Evolutionary conservation across 2,888 invertebrate genomes (phyloP).

Genomic region (Ceramica pisi): DNA sequence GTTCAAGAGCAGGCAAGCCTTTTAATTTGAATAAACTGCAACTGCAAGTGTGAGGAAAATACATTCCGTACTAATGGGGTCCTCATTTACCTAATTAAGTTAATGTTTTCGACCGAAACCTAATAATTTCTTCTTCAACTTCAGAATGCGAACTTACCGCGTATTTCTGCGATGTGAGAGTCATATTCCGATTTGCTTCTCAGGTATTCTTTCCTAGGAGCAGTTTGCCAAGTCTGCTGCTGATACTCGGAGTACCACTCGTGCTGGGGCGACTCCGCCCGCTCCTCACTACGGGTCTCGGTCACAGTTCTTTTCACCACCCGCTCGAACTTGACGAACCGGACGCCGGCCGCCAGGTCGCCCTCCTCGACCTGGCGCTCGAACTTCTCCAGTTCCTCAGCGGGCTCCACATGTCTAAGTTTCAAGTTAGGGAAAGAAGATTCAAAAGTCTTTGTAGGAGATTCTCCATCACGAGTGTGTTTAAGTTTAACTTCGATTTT

Average conservation of each 20-base stretch:
- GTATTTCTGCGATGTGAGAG: slow-evolving; percentile 95
- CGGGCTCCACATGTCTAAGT: slow-evolving; percentile 85
- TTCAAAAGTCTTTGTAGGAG: slow-evolving; percentile 86
- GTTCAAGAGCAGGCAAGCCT: slow-evolving; percentile 49
- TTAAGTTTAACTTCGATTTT: slow-evolving; percentile 92
- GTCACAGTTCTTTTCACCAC: slow-evolving; percentile 92
- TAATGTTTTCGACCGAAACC: neutral
- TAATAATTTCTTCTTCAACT: neutral
- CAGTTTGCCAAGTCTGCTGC: slow-evolving; percentile 91
- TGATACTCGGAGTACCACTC: slow-evolving; percentile 89
- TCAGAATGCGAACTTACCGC: slow-evolving; percentile 91
- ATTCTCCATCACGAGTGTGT: slow-evolving; percentile 89
- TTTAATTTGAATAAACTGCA: slow-evolving; percentile 14
- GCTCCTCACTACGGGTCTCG: slow-evolving; percentile 83
- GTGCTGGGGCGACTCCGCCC: slow-evolving; percentile 85
- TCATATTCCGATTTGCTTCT: slow-evolving; percentile 96
- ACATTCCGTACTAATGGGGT: neutral
- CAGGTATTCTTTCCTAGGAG: slow-evolving; percentile 93
- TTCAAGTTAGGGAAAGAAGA: slow-evolving; percentile 84
- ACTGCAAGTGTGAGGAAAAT: neutral
- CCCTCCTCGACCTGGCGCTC: slow-evolving; percentile 91
- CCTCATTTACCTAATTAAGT: neutral
- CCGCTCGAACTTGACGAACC: slow-evolving; percentile 94
- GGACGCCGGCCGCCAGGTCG: slow-evolving; percentile 91
- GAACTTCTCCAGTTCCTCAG: slow-evolving; percentile 77